Evolutionary conservation across 2,888 invertebrate species (phyloP).

Genomic region (Drosophila neotestacea): DNA sequence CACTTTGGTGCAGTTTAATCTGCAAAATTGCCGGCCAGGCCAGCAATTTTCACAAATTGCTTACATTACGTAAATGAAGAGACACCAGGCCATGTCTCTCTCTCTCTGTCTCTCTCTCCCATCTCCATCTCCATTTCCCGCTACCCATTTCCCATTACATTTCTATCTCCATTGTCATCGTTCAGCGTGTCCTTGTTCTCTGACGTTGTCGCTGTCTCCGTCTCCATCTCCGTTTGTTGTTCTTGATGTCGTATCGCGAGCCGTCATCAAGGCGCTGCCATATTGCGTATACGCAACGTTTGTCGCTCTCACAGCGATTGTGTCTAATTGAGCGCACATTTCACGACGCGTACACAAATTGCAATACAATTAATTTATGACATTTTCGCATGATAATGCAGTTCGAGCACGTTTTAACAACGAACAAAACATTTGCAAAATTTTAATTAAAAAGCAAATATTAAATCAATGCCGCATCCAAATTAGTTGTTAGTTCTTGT

Average conservation of each 20-base stretch:
- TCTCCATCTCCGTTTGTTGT: conserved; percentile 21
- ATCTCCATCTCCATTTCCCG: conserved; percentile 1
- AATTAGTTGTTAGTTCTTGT: conserved; percentile 59
- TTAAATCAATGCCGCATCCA: conserved; percentile 73
- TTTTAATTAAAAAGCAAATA: conserved; percentile 70
- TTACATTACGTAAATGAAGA: conserved; percentile 80
- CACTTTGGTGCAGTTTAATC: conserved; percentile 80
- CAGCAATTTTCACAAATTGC: conserved; percentile 78
- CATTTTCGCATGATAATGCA: conserved; percentile 59
- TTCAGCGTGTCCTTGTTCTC: conserved; percentile 37
- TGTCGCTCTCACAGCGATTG: conserved; percentile 57
- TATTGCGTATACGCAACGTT: conserved; percentile 75
- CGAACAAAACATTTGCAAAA: conserved; percentile 35
- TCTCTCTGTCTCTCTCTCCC: neutral
- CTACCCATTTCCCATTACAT: conserved; percentile 20
- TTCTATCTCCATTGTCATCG: conserved; percentile 67
- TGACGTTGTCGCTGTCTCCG: conserved; percentile 18
- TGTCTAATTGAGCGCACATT: conserved; percentile 62
- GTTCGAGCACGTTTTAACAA: conserved; percentile 28
- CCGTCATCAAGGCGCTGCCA: conserved; percentile 74
- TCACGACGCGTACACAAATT: conserved; percentile 49
- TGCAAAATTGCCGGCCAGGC: conserved; percentile 71
- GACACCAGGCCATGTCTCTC: conserved; percentile 41
- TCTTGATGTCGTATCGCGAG: conserved; percentile 56
- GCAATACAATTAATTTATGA: conserved; percentile 73